Conservation (phyloP, 1,140 invertebrate species). For the Rhopalosiphum maidis region DNA sequence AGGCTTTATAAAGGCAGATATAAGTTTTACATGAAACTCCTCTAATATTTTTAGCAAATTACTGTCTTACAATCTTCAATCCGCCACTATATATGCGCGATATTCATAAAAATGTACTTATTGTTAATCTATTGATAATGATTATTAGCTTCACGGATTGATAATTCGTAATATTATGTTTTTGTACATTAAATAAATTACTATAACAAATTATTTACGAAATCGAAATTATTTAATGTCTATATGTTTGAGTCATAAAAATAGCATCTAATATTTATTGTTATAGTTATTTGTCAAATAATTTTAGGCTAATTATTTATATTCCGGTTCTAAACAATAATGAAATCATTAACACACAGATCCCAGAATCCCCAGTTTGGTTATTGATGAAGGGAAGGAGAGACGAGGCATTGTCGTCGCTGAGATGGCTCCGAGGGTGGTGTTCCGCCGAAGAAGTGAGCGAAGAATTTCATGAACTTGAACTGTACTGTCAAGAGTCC, state of each 20-base stretch:
- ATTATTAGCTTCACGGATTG: too few relatives aligned
- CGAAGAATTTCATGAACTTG: constrained; percentile 65
- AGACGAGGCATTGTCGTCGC: constrained; percentile 65
- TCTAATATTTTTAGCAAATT: too few relatives aligned
- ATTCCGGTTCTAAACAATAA: neutral
- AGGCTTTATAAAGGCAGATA: too few relatives aligned
- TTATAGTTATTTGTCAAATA: neutral
- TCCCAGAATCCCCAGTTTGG: constrained; percentile 75
- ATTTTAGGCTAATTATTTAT: neutral
- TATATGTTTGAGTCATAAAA: neutral
- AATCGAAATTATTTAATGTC: too few relatives aligned
- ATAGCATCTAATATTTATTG: neutral
- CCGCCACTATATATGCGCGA: too few relatives aligned
- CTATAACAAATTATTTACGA: too few relatives aligned
- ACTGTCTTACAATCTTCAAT: too few relatives aligned
- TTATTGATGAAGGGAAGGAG: constrained; percentile 65
- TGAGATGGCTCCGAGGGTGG: constrained; percentile 68
- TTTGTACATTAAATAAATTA: too few relatives aligned
- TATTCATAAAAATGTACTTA: too few relatives aligned
- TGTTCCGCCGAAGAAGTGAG: constrained; percentile 63
- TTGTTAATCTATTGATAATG: too few relatives aligned
- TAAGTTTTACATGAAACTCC: too few relatives aligned
- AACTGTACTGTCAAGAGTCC: constrained; percentile 60
- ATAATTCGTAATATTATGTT: too few relatives aligned
- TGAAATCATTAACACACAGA: constrained; percentile 62